Conservation (phyloP, 2,113 vertebrate genomes). For the Sylvilagus bachmani region DNA sequence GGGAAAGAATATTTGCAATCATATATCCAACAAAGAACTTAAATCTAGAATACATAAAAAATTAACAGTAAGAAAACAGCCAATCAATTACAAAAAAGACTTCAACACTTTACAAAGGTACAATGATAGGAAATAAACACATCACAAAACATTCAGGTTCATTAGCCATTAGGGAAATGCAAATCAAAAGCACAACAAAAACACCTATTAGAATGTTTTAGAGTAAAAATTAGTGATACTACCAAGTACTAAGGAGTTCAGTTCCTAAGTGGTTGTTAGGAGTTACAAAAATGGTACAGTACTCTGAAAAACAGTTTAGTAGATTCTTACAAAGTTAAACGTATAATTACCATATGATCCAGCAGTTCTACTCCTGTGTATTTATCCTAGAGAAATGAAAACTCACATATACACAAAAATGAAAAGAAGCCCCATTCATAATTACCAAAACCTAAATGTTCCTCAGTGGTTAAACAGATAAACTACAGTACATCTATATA, state of each 20-base stretch:
- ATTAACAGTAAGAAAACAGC: not conserved
- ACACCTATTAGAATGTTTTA: not conserved
- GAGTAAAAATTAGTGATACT: not conserved
- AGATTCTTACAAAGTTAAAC: not conserved
- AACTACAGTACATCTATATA: not conserved
- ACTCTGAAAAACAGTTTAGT: not conserved
- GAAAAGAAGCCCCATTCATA: not conserved
- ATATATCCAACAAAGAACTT: not conserved
- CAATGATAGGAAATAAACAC: conserved; percentile 17
- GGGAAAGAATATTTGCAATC: conserved; percentile 12
- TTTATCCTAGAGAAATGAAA: conserved; percentile 27
- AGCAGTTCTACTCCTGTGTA: not conserved
- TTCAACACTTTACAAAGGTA: not conserved
- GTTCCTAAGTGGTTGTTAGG: not conserved
- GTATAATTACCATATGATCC: not conserved
- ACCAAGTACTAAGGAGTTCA: not conserved
- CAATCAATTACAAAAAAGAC: not conserved
- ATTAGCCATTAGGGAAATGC: not conserved
- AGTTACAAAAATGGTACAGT: not conserved
- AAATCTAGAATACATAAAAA: not conserved
- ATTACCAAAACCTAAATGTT: conserved; percentile 5
- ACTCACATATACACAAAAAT: not conserved
- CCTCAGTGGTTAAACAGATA: not conserved
- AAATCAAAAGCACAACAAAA: conserved; percentile 39
- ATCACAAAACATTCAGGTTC: not conserved